phyloP scores from a whole-genome alignment of 2,113 vertebrate genomes.

The Castor canadensis region DNA sequence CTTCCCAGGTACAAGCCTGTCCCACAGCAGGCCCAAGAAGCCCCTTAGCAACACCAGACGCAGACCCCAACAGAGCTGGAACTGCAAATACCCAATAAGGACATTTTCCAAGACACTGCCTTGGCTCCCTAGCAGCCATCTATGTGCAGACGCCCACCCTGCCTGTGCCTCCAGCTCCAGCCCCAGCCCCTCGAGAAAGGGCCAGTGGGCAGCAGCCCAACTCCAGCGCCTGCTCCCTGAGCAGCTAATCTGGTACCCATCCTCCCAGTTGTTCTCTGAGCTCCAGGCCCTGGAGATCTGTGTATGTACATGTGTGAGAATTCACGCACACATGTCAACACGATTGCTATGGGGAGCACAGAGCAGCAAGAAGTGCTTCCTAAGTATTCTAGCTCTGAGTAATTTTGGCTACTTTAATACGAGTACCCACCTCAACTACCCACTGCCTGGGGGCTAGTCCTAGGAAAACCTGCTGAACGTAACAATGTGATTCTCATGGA shows the following conservation, averaged over 20 bases:
- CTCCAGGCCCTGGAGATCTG: slow-evolving; percentile 41
- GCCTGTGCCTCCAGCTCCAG: not conserved
- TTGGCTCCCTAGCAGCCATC: slow-evolving; percentile 15
- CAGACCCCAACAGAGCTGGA: not conserved
- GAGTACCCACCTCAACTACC: not conserved
- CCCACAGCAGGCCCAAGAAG: not conserved
- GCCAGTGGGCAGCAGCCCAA: slow-evolving; percentile 36
- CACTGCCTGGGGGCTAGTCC: no score
- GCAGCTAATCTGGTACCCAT: not conserved
- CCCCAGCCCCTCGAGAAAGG: not conserved
- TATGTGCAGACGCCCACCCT: not conserved
- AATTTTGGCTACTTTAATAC: not conserved
- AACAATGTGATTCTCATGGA: not conserved
- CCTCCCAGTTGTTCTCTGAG: slow-evolving; percentile 48
- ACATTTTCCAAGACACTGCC: not conserved
- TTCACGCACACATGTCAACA: slow-evolving; percentile 18
- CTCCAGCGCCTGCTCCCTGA: not conserved
- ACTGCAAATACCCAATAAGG: slow-evolving; percentile 17
- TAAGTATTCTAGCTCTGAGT: slow-evolving; percentile 10
- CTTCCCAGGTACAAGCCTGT: not conserved
- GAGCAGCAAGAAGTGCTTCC: slow-evolving; percentile 38
- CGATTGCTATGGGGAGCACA: not conserved
- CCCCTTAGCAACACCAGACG: not conserved
- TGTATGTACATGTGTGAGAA: not conserved
- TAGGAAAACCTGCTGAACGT: not conserved